Base-by-base conservation (phyloP, 2,888 invertebrate genomes). In the Spilosoma lubricipeda region DNA sequence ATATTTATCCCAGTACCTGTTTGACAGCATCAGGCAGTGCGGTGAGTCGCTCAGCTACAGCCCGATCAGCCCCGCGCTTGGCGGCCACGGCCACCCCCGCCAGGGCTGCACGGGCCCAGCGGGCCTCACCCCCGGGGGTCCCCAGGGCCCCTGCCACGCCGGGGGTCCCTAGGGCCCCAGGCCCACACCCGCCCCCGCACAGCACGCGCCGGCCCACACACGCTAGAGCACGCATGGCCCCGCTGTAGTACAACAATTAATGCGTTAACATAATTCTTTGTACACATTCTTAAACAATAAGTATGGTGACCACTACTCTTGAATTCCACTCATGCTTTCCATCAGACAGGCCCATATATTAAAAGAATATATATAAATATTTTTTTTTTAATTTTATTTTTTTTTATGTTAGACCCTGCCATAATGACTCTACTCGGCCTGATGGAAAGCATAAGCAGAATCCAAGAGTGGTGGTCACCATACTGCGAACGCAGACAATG, bases 191-290 rank as follows among this genome's bases (percentile, higher is more conserved):
- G 52, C 70, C 98, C 96, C 90, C 98, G 97, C 98, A 98, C 97
- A 99, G 97, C 42, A 99, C 99, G 90, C 99, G 99, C 88, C 98
- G 98, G 81, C 98, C 98, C 87, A 99, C 96, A 83, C 98, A 97
- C 23, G 99, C 99, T 88, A 99, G 96, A 78, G 99, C 98, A 85
- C 99, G 98, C 97, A 99, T 98, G 72, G 98, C 99, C 91, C 99
- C 99, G 93, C 99, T 99, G 88, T 74, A 93, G 56, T 33, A 30
- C 36, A n/a, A n/a, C 11, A 64, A 5, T 2, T n/a, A n/a, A n/a
- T n/a, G n/a, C n/a, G n/a, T n/a, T n/a, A n/a, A n/a, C n/a, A n/a
- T n/a, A n/a, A n/a, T n/a, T n/a, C n/a, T n/a, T n/a, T n/a, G n/a
- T n/a, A n/a, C n/a, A n/a, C n/a, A n/a, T n/a, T n/a, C n/a, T n/a